phyloP scores from a whole-genome alignment of 2,113 vertebrate genomes.

The Ondatra zibethicus region DNA sequence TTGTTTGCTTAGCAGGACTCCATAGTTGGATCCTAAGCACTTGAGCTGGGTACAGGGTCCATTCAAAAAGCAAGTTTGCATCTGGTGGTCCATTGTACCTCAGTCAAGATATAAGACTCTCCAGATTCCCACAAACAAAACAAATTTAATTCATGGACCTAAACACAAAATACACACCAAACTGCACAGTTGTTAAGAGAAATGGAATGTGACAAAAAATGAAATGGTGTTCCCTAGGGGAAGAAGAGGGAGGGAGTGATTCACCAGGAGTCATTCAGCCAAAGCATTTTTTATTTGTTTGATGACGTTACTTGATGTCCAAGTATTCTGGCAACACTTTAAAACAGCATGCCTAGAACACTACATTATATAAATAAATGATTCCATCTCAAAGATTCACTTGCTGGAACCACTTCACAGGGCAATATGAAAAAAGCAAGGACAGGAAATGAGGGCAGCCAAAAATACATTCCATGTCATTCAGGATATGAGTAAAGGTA shows the following conservation, averaged over 20 bases:
- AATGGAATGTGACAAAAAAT: not conserved
- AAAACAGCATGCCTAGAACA: not conserved
- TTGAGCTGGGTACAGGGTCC: not conserved
- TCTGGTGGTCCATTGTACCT: not conserved
- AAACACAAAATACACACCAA: constrained; percentile 12
- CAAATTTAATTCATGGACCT: not conserved
- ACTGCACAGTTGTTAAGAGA: not conserved
- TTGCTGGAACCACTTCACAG: not conserved
- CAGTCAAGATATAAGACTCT: not conserved
- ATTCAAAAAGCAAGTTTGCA: not conserved
- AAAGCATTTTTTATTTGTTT: not conserved
- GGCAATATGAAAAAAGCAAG: not conserved
- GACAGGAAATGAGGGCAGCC: not conserved
- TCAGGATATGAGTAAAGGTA: constrained; percentile 8
- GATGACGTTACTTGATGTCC: not conserved
- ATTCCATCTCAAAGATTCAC: constrained; percentile 28
- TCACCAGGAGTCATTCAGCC: not conserved
- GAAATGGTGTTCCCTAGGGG: not conserved
- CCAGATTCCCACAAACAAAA: not conserved
- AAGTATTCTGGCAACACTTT: constrained; percentile 27
- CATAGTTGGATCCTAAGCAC: not conserved
- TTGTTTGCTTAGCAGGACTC: not conserved
- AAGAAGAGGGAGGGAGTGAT: not conserved
- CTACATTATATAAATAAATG: constrained; percentile 20
- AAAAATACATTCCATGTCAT: constrained; percentile 14